Evolutionary conservation across 35 echinoderm and acorn worm genomes (phyloP).

Genomic region (Ptychodera flava): DNA sequence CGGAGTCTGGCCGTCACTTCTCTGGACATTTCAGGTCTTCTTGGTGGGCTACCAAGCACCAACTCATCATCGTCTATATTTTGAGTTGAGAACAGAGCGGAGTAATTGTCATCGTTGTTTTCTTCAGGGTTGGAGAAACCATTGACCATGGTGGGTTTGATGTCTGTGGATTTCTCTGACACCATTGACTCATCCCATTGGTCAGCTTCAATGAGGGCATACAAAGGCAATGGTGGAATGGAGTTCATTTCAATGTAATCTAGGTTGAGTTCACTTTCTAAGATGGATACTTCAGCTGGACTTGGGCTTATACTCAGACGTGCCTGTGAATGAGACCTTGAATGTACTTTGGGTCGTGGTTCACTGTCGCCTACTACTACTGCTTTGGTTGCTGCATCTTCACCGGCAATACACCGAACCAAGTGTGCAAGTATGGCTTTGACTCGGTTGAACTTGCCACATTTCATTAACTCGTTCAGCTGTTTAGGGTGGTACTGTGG

Average conservation of each 20-base stretch:
- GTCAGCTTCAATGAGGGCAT: constrained; percentile 81
- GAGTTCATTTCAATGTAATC: constrained; percentile 94
- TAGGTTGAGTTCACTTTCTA: constrained; percentile 48
- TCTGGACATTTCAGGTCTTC: background rate
- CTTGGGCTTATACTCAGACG: constrained; percentile 28
- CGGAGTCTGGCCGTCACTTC: background rate
- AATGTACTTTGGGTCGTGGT: constrained; percentile 33
- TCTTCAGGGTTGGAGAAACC: constrained; percentile 29
- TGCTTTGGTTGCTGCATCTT: constrained; percentile 52
- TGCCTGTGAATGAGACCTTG: constrained; percentile 38
- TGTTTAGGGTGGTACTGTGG: constrained; percentile 96
- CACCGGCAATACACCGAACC: constrained; percentile 93
- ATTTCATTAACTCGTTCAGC: constrained; percentile 89
- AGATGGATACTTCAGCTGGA: constrained; percentile 54
- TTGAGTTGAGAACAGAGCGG: background rate
- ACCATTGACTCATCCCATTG: constrained; percentile 23
- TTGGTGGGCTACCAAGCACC: background rate
- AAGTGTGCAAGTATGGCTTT: constrained; percentile 93
- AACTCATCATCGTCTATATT: background rate
- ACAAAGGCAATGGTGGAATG: constrained; percentile 87
- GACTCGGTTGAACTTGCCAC: constrained; percentile 86
- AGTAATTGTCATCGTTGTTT: constrained; percentile 2
- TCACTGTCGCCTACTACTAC: constrained; percentile 42
- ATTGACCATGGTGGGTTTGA: constrained; percentile 15
- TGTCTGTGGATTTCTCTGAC: constrained; percentile 31